phyloP scores from a whole-genome alignment of 35 echinoderm and acorn worm species.

The Apostichopus californicus region DNA sequence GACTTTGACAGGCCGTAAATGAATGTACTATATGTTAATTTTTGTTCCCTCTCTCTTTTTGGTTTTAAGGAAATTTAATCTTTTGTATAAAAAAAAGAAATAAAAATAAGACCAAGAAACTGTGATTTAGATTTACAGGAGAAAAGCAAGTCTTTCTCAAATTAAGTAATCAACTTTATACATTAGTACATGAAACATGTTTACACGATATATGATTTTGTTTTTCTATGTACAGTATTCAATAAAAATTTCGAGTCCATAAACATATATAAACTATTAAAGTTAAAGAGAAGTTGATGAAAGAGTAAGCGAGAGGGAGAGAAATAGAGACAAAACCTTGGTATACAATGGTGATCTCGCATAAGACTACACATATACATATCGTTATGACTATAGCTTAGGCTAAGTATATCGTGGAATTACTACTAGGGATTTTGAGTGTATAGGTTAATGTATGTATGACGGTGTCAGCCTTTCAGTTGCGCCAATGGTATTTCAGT shows the following conservation, averaged over 20 bases:
- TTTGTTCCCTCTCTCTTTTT: not conserved
- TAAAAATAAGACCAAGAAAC: no score
- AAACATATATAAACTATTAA: not conserved
- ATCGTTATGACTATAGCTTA: no score
- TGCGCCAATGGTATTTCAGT: no score
- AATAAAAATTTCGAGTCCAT: not conserved
- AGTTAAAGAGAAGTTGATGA: no score
- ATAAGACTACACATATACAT: no score
- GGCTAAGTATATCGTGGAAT: no score
- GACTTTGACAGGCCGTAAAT: not conserved
- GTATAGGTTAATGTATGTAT: no score
- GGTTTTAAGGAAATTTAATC: slow-evolving; percentile 7
- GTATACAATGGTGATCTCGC: no score
- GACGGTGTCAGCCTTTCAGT: no score
- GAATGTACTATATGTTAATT: not conserved
- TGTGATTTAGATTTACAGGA: slow-evolving; percentile 38
- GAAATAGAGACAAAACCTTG: no score
- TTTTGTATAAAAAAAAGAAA: not conserved
- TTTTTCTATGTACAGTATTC: not conserved
- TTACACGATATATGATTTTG: slow-evolving; percentile 1
- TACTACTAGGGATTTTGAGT: no score
- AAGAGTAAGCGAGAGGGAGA: no score
- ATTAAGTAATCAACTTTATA: slow-evolving; percentile 43
- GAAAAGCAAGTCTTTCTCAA: slow-evolving; percentile 24
- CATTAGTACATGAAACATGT: slow-evolving; percentile 23